phyloP scores from a whole-genome alignment of 1,140 invertebrate species.

The Laodelphax striatellus region DNA sequence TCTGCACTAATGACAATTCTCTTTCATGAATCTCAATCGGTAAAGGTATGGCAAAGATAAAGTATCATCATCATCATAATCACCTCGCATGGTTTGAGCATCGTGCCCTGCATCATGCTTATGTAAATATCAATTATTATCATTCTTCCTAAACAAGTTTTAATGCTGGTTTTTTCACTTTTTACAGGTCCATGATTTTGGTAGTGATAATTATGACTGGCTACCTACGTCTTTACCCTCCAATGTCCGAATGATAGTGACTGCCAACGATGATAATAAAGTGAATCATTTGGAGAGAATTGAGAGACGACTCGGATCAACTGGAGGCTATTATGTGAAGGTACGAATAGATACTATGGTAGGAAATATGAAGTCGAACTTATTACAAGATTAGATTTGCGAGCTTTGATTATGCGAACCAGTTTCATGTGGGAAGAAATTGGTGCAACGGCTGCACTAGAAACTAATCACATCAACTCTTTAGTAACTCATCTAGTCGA shows the following conservation, averaged over 20 bases:
- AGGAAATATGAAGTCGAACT: too few species aligned
- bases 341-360: neutral
- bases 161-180: too few species aligned
- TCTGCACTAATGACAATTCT: too few species aligned
- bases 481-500: too few species aligned
- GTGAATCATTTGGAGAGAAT: constrained; percentile 31
- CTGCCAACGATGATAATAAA: constrained; percentile 44
- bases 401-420: too few species aligned
- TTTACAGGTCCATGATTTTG: constrained; percentile 19
- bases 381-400: too few species aligned
- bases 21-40: constrained; percentile 12
- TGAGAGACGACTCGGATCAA: constrained; percentile 29
- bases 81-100: neutral
- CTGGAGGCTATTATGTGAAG: constrained; percentile 16
- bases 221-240: constrained; percentile 50
- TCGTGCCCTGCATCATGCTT: neutral
- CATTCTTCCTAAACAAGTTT: too few species aligned
- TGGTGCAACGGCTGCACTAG: too few species aligned
- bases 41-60: too few species aligned
- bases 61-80: constrained; percentile 2
- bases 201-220: constrained; percentile 41
- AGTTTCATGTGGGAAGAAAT: too few species aligned
- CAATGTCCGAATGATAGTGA: constrained; percentile 59
- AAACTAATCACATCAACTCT: too few species aligned
- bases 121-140: too few species aligned